These are phyloP conservation scores for Lagocephalus sceleratus DNA, from an alignment of 2,797 vertebrate genomes.

Conservation along the genomic window DNA sequence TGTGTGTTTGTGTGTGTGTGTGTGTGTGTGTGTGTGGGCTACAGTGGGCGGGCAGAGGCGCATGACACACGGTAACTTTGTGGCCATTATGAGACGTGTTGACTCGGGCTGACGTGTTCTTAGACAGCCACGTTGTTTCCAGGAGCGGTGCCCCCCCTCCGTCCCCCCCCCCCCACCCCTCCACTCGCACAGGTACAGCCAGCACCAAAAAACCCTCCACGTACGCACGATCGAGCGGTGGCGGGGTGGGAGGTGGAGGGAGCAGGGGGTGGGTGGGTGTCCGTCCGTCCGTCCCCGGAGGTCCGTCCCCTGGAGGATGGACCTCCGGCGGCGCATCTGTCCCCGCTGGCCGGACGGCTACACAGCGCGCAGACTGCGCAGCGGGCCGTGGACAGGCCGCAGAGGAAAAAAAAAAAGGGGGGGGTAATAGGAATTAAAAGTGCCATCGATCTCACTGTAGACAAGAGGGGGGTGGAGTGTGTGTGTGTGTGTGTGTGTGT, in stretches of 20 bases:
- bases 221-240: conserved; percentile 57
- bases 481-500: too few relatives aligned
- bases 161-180: too few relatives aligned
- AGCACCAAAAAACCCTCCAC: conserved; percentile 49
- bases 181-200: conserved; percentile 34
- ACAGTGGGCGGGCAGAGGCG: conserved; percentile 47
- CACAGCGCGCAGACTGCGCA: background rate
- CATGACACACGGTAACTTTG: conserved; percentile 62
- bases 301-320: conserved; percentile 48
- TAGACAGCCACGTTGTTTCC: conserved; percentile 20
- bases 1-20: background rate
- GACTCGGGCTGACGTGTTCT: background rate
- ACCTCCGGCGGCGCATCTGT: conserved; percentile 38
- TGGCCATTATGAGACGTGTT: conserved; percentile 37
- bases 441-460: conserved; percentile 40
- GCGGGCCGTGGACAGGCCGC: background rate
- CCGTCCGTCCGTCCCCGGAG: too few relatives aligned
- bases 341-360: conserved; percentile 13
- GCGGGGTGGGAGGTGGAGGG: too few relatives aligned
- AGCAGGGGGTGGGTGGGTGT: too few relatives aligned
- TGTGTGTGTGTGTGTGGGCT: conserved; percentile 16
- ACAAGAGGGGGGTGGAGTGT: conserved; percentile 35
- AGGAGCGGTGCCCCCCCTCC: too few relatives aligned
- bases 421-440: conserved; percentile 8
- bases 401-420: background rate